Evolutionary conservation across 2,797 vertebrate genomes (phyloP), one percentile per base, ranked within the genome.

Genomic region (Acrossocheilus wenchowensis): DNA sequence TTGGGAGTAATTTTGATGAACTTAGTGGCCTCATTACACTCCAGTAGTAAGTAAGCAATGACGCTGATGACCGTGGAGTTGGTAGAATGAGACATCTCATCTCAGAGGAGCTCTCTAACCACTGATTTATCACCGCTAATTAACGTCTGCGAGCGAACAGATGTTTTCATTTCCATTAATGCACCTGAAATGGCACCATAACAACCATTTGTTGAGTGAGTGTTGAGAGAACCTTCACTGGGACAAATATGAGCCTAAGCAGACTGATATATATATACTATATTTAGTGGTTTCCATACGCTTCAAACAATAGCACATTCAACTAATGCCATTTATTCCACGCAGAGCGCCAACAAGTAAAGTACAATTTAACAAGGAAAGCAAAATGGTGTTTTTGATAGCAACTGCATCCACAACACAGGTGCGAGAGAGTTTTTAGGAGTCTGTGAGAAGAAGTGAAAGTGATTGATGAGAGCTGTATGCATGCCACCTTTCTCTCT

Each of bases 121-220:
- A 45, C 30, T 89, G 83, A 91, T 88, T 89, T 87, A 84, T 85
- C 82, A 78, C 30, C 48, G n/a, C 52, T 68, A 86, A 88, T 87
- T 86, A 66, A 81, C 83, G 30, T 82, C 80, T 88, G 82, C 81
- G 84, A 85, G 71, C 19, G 84, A 89, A 71, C 81, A 82, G 87
- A 88, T 87, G 83, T 62, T 84, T 84, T 80, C 19, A 88, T 90
- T 89, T 90, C 79, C 62, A 78, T 83, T 88, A 87, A 80, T 82
- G 77, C 83, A 64, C 50, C 84, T 74, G 34, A 17, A 83, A 86
- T 83, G 77, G 62, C 62, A 73, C 21, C 79, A 82, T 36, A 83
- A 43, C 72, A 83, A 74, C 74, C 81, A 78, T 69, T 84, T 78
- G 26, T 71, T 68, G 62, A 82, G 52, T 39, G 43, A 57, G 57